Evolutionary conservation across 2,113 vertebrate genomes (phyloP).

Genomic region (Anarrhichthys ocellatus): DNA sequence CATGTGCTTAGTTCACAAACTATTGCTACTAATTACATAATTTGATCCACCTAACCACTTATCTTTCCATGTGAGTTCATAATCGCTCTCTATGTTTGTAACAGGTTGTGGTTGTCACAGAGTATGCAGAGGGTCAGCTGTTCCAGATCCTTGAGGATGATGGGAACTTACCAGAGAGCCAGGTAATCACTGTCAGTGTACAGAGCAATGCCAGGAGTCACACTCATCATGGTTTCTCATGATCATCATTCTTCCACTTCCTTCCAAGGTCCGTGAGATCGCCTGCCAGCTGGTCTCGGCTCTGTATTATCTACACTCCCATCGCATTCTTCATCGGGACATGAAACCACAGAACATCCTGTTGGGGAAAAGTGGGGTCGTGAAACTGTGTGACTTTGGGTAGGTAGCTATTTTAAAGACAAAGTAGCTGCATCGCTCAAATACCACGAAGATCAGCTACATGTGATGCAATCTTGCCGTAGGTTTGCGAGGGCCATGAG

Average conservation of each 20-base stretch:
- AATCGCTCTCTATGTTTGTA: constrained; percentile 22
- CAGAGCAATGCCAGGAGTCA: neutral
- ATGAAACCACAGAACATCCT: constrained; percentile 99
- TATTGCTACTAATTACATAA: neutral
- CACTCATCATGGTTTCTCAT: neutral
- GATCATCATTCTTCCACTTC: neutral
- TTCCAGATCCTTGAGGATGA: constrained; percentile 97
- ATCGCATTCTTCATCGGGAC: constrained; percentile 96
- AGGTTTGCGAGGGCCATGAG: constrained; percentile 98
- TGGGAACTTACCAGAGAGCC: constrained; percentile 89
- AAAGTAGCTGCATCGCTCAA: neutral
- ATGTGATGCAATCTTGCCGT: constrained; percentile 16
- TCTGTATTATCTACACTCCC: constrained; percentile 96
- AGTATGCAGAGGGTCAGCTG: constrained; percentile 95
- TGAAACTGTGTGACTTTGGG: constrained; percentile 99
- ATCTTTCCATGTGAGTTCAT: neutral
- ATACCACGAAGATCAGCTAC: neutral
- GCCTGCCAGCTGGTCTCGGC: constrained; percentile 97
- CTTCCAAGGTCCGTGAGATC: constrained; percentile 87
- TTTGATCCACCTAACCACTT: neutral
- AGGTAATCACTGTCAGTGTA: constrained; percentile 78
- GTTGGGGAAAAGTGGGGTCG: constrained; percentile 89
- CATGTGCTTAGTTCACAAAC: neutral
- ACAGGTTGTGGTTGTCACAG: constrained; percentile 96
- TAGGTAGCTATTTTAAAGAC: constrained; percentile 62